These are phyloP conservation scores for Drosophila monieri DNA, from an alignment of 2,888 invertebrate species.

Conservation along the genomic window DNA sequence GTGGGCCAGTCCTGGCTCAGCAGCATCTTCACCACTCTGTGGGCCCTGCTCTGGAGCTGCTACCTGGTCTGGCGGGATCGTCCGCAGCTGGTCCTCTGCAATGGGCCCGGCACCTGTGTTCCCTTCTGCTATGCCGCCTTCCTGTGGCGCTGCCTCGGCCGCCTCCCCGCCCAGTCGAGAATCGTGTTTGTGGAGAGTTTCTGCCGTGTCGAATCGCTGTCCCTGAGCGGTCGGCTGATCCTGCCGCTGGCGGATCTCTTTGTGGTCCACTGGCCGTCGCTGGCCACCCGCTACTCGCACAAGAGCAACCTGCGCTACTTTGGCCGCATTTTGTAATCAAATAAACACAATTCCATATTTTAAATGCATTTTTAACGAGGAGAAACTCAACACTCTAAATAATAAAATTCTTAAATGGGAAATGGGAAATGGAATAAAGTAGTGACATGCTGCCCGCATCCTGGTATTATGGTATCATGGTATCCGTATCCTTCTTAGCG, in stretches of 20 bases:
- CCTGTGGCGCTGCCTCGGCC: conserved; percentile 88
- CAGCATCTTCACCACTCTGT: conserved; percentile 91
- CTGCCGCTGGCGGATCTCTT: conserved; percentile 92
- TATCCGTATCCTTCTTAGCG: too few relatives aligned
- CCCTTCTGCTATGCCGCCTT: conserved; percentile 93
- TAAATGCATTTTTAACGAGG: not conserved
- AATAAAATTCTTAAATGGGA: not conserved
- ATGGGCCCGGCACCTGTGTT: conserved; percentile 98
- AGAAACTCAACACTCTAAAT: not conserved
- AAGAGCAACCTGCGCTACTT: conserved; percentile 88
- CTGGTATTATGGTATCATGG: too few relatives aligned
- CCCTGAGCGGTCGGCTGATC: conserved; percentile 94
- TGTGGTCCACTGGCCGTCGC: conserved; percentile 96
- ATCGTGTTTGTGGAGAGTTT: conserved; percentile 97
- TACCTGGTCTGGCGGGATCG: conserved; percentile 88
- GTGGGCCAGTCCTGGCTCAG: conserved; percentile 94
- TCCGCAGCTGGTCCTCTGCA: conserved; percentile 94
- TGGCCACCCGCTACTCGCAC: conserved; percentile 83
- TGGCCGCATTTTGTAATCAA: conserved; percentile 87
- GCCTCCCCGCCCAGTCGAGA: conserved; percentile 86
- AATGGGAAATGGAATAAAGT: not conserved
- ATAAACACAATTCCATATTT: not conserved
- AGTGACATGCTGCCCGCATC: too few relatives aligned
- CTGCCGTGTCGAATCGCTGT: conserved; percentile 95
- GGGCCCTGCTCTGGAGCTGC: conserved; percentile 88